Base-by-base conservation (phyloP, 2,113 vertebrate genomes). In the Numida meleagris region DNA sequence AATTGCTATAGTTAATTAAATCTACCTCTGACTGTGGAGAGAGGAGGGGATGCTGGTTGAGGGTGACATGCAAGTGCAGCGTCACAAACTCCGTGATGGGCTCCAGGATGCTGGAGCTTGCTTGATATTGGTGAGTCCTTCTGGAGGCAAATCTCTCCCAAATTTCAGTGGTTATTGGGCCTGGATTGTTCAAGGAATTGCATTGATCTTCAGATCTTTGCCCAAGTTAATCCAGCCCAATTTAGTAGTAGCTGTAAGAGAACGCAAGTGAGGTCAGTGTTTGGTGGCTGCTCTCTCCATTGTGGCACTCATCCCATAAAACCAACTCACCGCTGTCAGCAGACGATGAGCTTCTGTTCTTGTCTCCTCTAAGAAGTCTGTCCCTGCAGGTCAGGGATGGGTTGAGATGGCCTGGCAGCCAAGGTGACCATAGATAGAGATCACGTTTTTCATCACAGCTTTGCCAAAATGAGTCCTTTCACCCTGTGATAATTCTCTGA, bases 1-100 rank as follows among this genome's bases (percentile, higher is more conserved):
- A 90, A 86, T 92, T 89, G 74, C 48, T 79, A 2, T 18, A 79
- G 58, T 88, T 92, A 92, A 92, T 92, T 94, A 95, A 90, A 87
- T 92, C 58, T 50, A 50, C 53, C 66, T 84, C 83, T 93, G 66
- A 76, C 72, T 70, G 77, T 23, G 4, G 53, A 75, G 42, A 80
- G 46, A 68, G 58, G 70, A 84, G 68, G 82, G 80, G 46, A 25
- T 65, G 18, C 27, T 96, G 70, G 53, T 53, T 93, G 57, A 76
- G 53, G 53, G 61, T 67, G 46, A 55, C 13, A 31, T 51, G 43
- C n/a, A 72, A 84, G 17, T 45, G 12, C 33, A 85, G 45, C 14
- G 38, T 4, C 66, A 51, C 27, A 29, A 43, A 61, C 31, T 29
- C 53, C 42, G 65, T 43, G 21, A 29, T 40, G 31, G 82, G 23